Evolutionary conservation across 2,888 invertebrate genomes (phyloP), one percentile per base, ranked within the genome.

Genomic region (Caenorhabditis wallacei): DNA sequence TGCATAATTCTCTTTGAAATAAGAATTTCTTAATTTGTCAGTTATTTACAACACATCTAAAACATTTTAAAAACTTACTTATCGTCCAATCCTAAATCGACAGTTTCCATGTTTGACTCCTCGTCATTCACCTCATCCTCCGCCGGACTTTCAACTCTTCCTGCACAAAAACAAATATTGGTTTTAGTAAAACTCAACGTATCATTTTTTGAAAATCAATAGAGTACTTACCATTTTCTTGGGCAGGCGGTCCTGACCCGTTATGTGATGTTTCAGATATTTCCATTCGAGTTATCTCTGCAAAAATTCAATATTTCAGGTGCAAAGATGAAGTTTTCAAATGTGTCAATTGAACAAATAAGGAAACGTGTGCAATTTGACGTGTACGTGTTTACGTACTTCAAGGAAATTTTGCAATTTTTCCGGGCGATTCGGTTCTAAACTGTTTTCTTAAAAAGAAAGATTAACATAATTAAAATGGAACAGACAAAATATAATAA

Each of bases 71-170:
- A 30, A 43, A 61, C 61, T 79, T n/a, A 69, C 78, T 54, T 30
- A 30, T 83, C 79, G 57, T 83, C 79, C 43, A 83, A 20, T 59
- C 79, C 82, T 24, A 83, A 66, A 79, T 83, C 82, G 16, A 83
- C 79, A 10, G 79, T 83, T 26, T 83, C 82, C 82, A 84, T 84
- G 53, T 74, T 79, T 35, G 70, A 64, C 48, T 79, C 79, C 20
- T 83, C 69, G 35, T 76, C 71, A 43, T 78, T 56, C 53, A 61
- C 71, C 26, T 66, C 79, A 22, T 68, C 61, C 35, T 69, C 78
- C 26, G 37, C 57, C 48, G 69, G 37, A 71, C n/a, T 57, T 64
- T 76, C 57, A 51, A 24, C 69, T 35, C 7, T 48, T 69, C 37
- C 57, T 54, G 37, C 46, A 66, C 37, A 43, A 54, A 70, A 46